phyloP scores from a whole-genome alignment of 2,113 vertebrate genomes.

The Ptilonorhynchus violaceus region DNA sequence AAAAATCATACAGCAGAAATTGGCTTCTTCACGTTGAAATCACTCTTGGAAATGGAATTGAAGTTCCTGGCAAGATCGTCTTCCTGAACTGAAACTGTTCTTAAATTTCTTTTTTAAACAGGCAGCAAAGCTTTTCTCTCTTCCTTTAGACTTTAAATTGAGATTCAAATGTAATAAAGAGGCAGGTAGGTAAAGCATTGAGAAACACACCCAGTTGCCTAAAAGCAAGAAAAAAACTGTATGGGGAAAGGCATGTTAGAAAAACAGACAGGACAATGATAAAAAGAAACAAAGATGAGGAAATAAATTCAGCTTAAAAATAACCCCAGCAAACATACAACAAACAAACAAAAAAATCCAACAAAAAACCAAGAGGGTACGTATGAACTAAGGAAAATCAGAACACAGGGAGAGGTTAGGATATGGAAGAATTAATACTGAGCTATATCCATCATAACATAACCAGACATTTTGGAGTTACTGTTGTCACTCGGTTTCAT shows the following conservation, averaged over 20 bases:
- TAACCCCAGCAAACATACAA: rapidly evolving
- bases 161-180: not conserved
- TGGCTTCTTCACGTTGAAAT: not conserved
- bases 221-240: not conserved
- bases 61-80: not conserved
- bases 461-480: not conserved
- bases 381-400: not conserved
- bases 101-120: not conserved
- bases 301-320: not conserved
- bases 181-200: not conserved
- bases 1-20: not conserved
- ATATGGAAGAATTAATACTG: not conserved
- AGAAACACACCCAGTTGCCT: not conserved
- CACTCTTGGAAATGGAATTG: rapidly evolving
- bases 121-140: rapidly evolving
- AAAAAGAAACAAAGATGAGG: not conserved
- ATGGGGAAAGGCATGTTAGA: not conserved
- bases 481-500: not conserved
- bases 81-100: not conserved
- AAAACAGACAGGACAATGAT: not conserved
- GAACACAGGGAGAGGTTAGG: not conserved
- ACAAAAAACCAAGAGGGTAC: rapidly evolving
- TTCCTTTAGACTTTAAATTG: not conserved
- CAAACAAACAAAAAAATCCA: not conserved
- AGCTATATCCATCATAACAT: not conserved